phyloP scores from a whole-genome alignment of 2,113 vertebrate genomes.

The Taxidea taxus region DNA sequence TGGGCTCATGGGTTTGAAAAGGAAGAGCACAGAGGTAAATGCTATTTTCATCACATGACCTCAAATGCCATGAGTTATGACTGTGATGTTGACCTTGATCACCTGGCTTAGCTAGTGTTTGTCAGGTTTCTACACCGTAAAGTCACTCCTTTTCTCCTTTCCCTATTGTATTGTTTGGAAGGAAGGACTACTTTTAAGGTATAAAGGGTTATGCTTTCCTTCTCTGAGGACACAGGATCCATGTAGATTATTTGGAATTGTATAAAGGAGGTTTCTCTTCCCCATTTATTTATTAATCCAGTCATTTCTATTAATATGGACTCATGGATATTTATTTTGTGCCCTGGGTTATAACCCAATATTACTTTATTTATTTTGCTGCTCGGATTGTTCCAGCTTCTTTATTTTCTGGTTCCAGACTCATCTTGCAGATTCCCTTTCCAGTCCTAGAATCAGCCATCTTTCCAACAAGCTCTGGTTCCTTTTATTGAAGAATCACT shows the following conservation, averaged over 20 bases:
- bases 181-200: neutral
- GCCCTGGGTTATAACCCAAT: neutral
- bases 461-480: neutral
- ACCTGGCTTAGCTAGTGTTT: neutral
- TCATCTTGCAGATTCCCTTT: neutral
- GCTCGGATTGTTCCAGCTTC: neutral
- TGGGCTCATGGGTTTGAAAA: neutral
- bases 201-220: too few relatives aligned
- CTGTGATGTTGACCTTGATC: neutral
- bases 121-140: neutral
- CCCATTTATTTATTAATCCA: neutral
- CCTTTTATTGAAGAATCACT: neutral
- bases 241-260: neutral
- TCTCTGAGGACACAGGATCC: neutral
- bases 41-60: neutral
- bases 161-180: neutral
- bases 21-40: neutral
- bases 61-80: neutral
- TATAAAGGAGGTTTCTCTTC: neutral
- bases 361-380: neutral
- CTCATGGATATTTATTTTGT: neutral
- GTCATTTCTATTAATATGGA: neutral
- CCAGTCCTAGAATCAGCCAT: neutral
- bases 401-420: neutral
- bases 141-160: neutral